Base-by-base conservation (phyloP, 1,140 invertebrate species). In the Cherax destructor region DNA sequence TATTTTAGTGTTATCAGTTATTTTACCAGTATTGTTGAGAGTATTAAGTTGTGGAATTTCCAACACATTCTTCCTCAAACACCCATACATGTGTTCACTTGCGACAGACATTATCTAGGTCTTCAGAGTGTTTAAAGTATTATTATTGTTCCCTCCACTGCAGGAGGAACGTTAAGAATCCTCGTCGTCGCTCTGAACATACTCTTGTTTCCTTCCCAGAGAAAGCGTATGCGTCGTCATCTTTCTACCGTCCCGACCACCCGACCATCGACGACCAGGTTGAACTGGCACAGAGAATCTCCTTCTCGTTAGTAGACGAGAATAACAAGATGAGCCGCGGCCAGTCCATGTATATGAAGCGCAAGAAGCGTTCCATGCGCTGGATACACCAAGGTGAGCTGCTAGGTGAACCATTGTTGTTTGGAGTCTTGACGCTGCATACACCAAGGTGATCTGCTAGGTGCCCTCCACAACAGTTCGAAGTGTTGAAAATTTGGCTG, bases 261-360 rank as follows among this genome's bases (percentile, higher is more conserved):
- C 98, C 98, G 3, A 99, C 98, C 0, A 97, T 99, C 84, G 97
- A 99, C 94, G 98, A 99, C 94, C 98, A 99, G 95, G 98, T 99
- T 94, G 96, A 98, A 94, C 95, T 99, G 86, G 98, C 98, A 74
- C 96, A 97, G 76, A 96, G 97, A 94, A 99, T 99, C 94, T 98
- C 98, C 86, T 96, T 97, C 95, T 98, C 98, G n/a, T 95, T 99
- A 93, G 98, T 97, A 93, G 97, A 98, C 94, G 97, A 97, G 92
- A 97, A 97, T 95, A 99, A 99, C 95, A 96, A 97, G 94, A 97
- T 97, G 94, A 98, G 97, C 94, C 97, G 98, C 94, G 98, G 98
- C 24, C 98, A 99, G 94, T 97, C 97, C 93, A 99, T 99, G 98
- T 99, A 98, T 94, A 97, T 98, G 93, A 98, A 98, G 94, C 95